These are phyloP conservation scores for Clunio marinus DNA, from an alignment of 2,888 invertebrate species.

Conservation along the genomic window DNA sequence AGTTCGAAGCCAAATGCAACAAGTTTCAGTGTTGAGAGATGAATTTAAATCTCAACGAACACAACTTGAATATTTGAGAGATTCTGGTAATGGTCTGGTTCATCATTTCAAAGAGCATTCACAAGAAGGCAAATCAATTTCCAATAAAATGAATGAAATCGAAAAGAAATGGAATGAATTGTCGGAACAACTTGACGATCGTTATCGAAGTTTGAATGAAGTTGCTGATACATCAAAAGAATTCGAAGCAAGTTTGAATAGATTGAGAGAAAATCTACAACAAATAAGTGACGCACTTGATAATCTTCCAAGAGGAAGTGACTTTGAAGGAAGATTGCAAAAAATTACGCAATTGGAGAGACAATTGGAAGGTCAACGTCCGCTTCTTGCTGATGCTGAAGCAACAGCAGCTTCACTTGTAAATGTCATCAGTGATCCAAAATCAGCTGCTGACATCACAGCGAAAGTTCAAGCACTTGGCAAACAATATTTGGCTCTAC, in stretches of 20 bases:
- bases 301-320: slow-evolving; percentile 71
- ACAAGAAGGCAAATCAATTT: slow-evolving; percentile 62
- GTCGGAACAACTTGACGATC: slow-evolving; percentile 72
- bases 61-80: slow-evolving; percentile 77
- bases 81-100: slow-evolving; percentile 72
- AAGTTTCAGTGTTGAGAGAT: slow-evolving; percentile 89
- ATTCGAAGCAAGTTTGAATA: slow-evolving; percentile 81
- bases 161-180: slow-evolving; percentile 78
- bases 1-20: slow-evolving; percentile 93
- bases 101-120: slow-evolving; percentile 55
- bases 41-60: slow-evolving; percentile 92
- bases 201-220: slow-evolving; percentile 83
- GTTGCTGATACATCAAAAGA: slow-evolving; percentile 90
- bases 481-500: slow-evolving; percentile 80
- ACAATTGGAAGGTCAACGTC: slow-evolving; percentile 83
- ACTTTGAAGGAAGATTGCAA: slow-evolving; percentile 80
- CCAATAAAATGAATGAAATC: slow-evolving; percentile 67
- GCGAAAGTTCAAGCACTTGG: slow-evolving; percentile 79
- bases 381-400: slow-evolving; percentile 80
- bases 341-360: slow-evolving; percentile 84
- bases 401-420: slow-evolving; percentile 82
- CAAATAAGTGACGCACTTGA: slow-evolving; percentile 84
- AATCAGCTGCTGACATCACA: slow-evolving; percentile 85
- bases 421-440: slow-evolving; percentile 82
- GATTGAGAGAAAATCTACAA: slow-evolving; percentile 81